These are phyloP conservation scores for Clepsis dumicolana DNA, from an alignment of 2,888 invertebrate species.

Conservation along the genomic window DNA sequence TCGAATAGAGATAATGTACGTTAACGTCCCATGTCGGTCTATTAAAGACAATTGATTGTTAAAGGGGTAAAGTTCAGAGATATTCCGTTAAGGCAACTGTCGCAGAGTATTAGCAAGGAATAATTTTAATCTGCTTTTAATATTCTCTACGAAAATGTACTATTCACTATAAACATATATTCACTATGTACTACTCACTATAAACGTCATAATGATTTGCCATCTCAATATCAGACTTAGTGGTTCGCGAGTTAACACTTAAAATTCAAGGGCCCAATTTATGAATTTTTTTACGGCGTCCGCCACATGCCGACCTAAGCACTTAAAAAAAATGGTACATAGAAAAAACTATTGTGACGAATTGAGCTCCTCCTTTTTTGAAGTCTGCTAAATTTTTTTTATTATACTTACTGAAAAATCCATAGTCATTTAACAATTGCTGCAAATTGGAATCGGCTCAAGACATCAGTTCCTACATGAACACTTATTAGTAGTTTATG, in stretches of 20 bases:
- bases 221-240: background rate
- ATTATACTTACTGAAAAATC: too few relatives aligned
- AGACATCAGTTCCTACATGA: background rate
- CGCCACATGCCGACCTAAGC: too few relatives aligned
- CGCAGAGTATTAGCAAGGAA: background rate
- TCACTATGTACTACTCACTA: background rate
- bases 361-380: too few relatives aligned
- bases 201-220: background rate
- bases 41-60: conserved; percentile 15
- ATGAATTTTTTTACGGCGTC: too few relatives aligned
- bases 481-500: too few relatives aligned
- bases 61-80: conserved; percentile 1
- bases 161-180: background rate
- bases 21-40: background rate
- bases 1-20: conserved; percentile 8
- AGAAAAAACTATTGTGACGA: too few relatives aligned
- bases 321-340: too few relatives aligned
- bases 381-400: too few relatives aligned
- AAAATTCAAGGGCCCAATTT: too few relatives aligned
- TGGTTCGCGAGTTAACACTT: too few relatives aligned
- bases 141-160: background rate
- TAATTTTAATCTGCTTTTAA: background rate
- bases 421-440: background rate
- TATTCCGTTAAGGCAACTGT: conserved; percentile 1
- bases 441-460: background rate